Base-by-base conservation (phyloP, 2,113 vertebrate species). In the Chaenogobius annularis region DNA sequence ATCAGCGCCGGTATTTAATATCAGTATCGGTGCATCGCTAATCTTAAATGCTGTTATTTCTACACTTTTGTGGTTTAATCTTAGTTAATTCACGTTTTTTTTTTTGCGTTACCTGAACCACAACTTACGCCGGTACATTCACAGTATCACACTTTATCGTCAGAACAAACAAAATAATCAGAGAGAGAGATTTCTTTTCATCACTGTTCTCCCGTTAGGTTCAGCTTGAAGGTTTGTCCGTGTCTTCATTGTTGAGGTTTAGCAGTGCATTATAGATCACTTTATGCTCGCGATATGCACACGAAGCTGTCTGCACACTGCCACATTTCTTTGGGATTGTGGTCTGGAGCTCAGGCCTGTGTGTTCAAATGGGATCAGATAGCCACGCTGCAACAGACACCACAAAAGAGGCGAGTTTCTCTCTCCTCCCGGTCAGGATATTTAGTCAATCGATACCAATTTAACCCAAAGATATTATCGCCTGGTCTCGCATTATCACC, bases 381-480 rank as follows among this genome's bases (percentile, higher is more conserved):
- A 83, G 89, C 89, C 84, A 80, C 85, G 74, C 77, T 83, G 72
- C 65, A 75, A 75, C 73, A 84, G 61, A 40, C 55, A 81, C 56
- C 87, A 85, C 88, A 85, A 90, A 87, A 87, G 82, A 81, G 78
- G 13, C 52, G 70, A 65, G 19, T 75, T 84, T 75, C 83, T 85
- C 83, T 85, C 84, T 83, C 79, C 88, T 83, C 86, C 83, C 76
- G 80, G 82, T 88, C 87, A 73, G 86, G 85, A 87, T 88, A 86
- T 91, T 90, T 87, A 90, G 86, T 85, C 81, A 81, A 90, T 91
- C 90, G 78, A 90, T 91, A 86, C 87, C 89, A 91, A 88, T 91
- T 90, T 90, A 89, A 85, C 84, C 82, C 68, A 68, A 70, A 84
- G 90, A 91, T 89, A 87, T 91, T 89, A 89, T 92, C 89, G 15